Evolutionary conservation across 2,797 vertebrate genomes (phyloP), one percentile per base, ranked within the genome.

Genomic region (Rhinichthys osculus): DNA sequence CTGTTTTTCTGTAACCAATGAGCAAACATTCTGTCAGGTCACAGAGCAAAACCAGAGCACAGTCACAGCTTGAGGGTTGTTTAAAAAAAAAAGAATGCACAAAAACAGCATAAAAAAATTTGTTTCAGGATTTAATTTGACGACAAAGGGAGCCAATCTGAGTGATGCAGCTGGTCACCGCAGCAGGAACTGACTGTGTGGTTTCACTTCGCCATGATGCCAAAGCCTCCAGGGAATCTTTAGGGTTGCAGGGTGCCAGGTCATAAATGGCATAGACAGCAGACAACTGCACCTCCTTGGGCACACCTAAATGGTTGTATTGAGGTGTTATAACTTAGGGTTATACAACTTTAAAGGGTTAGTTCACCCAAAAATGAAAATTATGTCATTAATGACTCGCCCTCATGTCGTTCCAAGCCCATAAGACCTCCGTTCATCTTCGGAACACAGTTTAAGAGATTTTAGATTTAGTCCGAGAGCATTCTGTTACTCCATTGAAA

Each of bases 221-320:
- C 66, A 99, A 90, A 59, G 95, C 92, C 17, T 97, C 94, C 91
- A 96, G 71, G 59, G 96, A 95, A 81, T 95, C 94, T 85, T 95
- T 94, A 1, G 97, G 98, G 89, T 97, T 95, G 92, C 97, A 96
- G 47, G 97, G 96, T 38, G 96, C 96, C 91, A 99, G 89, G 86
- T 99, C 98, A 72, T 96, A 97, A 38, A 98, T 95, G 57, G 97
- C 95, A 87, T 99, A 98, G 74, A 97, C 69, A 0, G 98, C 96
- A 35, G 98, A 97, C 84, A 99, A 92, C 92, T 99, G 98, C 79
- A 99, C 95, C 14, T 96, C 95, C 97, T 97, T 97, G 0, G 97
- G 96, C 47, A 99, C 95, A 90, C 94, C 98, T 99, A 85, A 52
- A 19, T 71, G 14, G 47, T 44, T 21, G 5, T n/a, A 62, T 33